A percentile compares a stretch with the other conserved stretches of the same genome.
phyloP scores from a whole-genome alignment of 2,888 invertebrate genomes.

The Protophormia terraenovae region DNA sequence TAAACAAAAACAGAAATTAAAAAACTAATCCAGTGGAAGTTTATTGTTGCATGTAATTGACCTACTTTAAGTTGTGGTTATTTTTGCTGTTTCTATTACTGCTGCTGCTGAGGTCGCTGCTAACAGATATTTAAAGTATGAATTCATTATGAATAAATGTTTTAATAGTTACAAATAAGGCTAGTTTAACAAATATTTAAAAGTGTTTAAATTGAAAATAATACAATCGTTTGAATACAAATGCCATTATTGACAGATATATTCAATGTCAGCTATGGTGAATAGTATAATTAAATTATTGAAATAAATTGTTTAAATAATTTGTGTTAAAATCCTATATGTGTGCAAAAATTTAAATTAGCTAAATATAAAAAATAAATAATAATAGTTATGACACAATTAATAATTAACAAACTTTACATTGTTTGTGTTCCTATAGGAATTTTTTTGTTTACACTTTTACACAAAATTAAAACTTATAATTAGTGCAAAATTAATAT shows the following conservation, averaged over 20 bases:
- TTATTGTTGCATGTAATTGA: slow-evolving; percentile 65
- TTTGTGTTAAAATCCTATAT: not conserved
- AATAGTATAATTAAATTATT: not conserved
- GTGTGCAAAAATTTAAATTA: not conserved
- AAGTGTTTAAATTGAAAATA: not conserved
- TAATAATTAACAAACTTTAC: not conserved
- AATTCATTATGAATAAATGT: not conserved
- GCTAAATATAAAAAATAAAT: not conserved
- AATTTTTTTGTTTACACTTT: too few species aligned
- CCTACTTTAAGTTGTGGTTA: slow-evolving; percentile 35
- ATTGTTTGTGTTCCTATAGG: not conserved
- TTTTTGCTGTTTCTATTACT: not conserved
- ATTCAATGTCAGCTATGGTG: not conserved
- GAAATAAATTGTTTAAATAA: not conserved
- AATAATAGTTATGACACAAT: not conserved
- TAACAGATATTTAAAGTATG: slow-evolving; percentile 10
- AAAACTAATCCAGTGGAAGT: slow-evolving; percentile 31
- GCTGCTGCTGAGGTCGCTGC: not conserved
- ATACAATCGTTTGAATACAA: not conserved
- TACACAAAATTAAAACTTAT: too few species aligned
- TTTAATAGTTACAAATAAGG: not conserved
- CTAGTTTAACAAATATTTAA: not conserved
- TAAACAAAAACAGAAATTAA: not conserved
- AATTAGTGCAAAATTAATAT: too few species aligned
- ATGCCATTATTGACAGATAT: not conserved